Percentiles rank a stretch among this genome's conserved stretches.
These are phyloP conservation scores for Antheraea assamensis DNA, from an alignment of 2,888 invertebrate species.

Conservation along the genomic window DNA sequence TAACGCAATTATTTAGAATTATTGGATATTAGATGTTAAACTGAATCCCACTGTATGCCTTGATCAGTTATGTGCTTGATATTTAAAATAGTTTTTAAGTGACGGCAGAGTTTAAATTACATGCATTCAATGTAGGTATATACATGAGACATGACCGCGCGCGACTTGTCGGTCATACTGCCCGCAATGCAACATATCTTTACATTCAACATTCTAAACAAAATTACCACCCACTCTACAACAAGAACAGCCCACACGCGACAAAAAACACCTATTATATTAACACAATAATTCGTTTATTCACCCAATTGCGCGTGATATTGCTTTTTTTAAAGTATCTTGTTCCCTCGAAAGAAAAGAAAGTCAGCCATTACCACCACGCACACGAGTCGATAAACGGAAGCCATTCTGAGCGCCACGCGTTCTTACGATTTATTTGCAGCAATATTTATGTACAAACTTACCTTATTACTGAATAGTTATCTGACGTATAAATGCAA, in stretches of 20 bases:
- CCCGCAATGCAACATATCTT: conserved; percentile 43
- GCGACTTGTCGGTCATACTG: conserved; percentile 37
- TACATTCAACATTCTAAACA: conserved; percentile 58
- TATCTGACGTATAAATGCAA: conserved; percentile 62
- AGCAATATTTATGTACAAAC: conserved; percentile 41
- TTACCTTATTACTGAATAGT: conserved; percentile 64
- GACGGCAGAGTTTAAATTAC: not conserved
- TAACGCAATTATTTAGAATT: not conserved
- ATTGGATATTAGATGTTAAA: not conserved
- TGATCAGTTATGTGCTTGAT: not conserved
- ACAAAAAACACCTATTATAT: conserved; percentile 48
- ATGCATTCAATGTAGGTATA: not conserved
- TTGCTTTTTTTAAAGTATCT: conserved; percentile 36
- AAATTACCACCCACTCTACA: conserved; percentile 51
- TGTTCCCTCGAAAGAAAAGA: conserved; percentile 59
- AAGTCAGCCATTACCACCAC: conserved; percentile 81
- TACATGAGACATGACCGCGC: conserved; percentile 27
- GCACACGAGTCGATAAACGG: conserved; percentile 80
- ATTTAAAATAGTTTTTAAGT: not conserved
- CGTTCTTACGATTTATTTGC: conserved; percentile 41
- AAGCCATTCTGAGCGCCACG: conserved; percentile 77
- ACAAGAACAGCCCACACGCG: conserved; percentile 60
- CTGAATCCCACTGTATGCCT: not conserved
- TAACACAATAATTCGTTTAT: conserved; percentile 35
- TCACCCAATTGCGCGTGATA: conserved; percentile 35